These are phyloP conservation scores for Hecatera dysodea DNA, from an alignment of 2,888 invertebrate species.

Conservation along the genomic window DNA sequence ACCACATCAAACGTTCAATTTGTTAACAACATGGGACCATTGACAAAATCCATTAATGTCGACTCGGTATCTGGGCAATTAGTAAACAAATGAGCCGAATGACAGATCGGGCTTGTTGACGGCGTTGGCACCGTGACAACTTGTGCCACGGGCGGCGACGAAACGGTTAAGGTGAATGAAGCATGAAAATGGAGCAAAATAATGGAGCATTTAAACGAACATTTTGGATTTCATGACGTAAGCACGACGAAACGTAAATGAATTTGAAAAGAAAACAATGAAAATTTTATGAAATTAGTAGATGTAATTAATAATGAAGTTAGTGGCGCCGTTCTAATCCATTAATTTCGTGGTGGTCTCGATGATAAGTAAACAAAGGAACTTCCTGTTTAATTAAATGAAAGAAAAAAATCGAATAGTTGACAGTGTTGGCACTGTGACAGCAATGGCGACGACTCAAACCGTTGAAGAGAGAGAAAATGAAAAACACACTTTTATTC, in stretches of 20 bases:
- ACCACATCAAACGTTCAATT: slow-evolving; percentile 85
- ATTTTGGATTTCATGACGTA: slow-evolving; percentile 20
- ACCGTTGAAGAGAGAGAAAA: not conserved
- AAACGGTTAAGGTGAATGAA: slow-evolving; percentile 55
- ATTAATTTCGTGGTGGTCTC: slow-evolving; percentile 45
- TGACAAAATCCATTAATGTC: slow-evolving; percentile 90
- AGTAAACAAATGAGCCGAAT: slow-evolving; percentile 89
- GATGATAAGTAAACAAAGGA: slow-evolving; percentile 46
- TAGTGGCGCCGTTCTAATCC: slow-evolving; percentile 47
- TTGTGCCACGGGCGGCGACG: slow-evolving; percentile 56
- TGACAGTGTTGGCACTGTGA: slow-evolving; percentile 56
- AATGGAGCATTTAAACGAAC: not conserved
- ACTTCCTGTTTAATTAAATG: slow-evolving; percentile 46
- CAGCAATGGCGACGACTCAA: slow-evolving; percentile 12
- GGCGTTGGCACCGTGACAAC: slow-evolving; percentile 86
- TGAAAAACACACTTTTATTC: not conserved
- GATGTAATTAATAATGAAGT: slow-evolving; percentile 62
- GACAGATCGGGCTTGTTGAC: slow-evolving; percentile 83
- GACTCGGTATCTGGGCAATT: slow-evolving; percentile 82
- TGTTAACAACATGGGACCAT: slow-evolving; percentile 75
- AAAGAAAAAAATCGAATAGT: slow-evolving; percentile 33
- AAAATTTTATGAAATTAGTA: slow-evolving; percentile 3
- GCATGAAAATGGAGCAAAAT: slow-evolving; percentile 20
- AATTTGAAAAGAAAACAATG: slow-evolving; percentile 46
- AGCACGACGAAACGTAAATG: not conserved